These are phyloP conservation scores for Subacronicta megacephala DNA, from an alignment of 2,888 invertebrate species.

Conservation along the genomic window DNA sequence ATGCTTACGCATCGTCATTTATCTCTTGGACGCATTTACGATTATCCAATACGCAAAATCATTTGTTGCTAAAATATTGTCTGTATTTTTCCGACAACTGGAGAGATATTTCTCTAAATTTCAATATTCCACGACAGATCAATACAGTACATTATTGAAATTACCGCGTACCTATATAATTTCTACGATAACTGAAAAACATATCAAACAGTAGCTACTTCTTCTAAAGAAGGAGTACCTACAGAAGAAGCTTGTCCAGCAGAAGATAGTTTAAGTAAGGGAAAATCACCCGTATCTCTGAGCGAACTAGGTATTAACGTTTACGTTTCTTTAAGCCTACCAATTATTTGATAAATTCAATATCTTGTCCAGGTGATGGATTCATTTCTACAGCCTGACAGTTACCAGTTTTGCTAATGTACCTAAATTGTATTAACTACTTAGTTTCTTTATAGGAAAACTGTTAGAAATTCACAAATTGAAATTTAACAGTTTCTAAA, in stretches of 20 bases:
- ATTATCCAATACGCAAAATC: constrained; percentile 33
- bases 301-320: background rate
- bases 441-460: constrained; percentile 9
- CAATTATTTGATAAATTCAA: constrained; percentile 16
- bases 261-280: no score
- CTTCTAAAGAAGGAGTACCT: background rate
- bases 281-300: background rate
- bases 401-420: constrained; percentile 17
- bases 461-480: constrained; percentile 29
- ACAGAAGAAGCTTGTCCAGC: background rate
- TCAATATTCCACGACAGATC: no score
- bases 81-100: background rate
- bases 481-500: constrained; percentile 27
- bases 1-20: constrained; percentile 46
- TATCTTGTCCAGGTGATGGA: constrained; percentile 5
- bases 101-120: no score
- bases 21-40: constrained; percentile 49
- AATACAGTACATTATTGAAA: no score
- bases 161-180: no score
- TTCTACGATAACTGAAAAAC: no score
- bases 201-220: no score
- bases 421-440: constrained; percentile 17
- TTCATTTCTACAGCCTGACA: constrained; percentile 5
- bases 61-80: constrained; percentile 13
- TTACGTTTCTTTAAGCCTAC: background rate